Percentiles rank a stretch among this genome's conserved stretches.
Evolutionary conservation across 2,797 vertebrate species (phyloP).

Genomic region (Rhadinocentrus ornatus): DNA sequence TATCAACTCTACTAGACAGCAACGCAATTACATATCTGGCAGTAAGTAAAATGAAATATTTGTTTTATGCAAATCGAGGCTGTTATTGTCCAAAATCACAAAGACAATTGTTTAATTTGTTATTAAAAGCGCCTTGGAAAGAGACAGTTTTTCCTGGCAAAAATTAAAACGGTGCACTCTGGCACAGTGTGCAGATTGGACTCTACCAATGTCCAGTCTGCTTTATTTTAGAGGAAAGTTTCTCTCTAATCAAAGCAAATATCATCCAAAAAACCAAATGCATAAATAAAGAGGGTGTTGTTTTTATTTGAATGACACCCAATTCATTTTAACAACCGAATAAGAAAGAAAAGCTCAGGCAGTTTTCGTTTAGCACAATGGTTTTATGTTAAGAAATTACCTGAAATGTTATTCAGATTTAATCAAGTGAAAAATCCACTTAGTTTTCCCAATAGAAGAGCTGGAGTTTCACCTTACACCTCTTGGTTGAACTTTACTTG

Average conservation of each 20-base stretch:
- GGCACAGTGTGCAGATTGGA: slow-evolving; percentile 46
- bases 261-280: slow-evolving; percentile 30
- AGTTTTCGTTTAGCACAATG: not conserved
- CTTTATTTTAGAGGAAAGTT: slow-evolving; percentile 36
- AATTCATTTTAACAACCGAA: not conserved
- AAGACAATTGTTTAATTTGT: slow-evolving; percentile 58
- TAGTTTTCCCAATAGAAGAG: no score
- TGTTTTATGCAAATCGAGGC: slow-evolving; percentile 70
- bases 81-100: slow-evolving; percentile 62
- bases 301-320: slow-evolving; percentile 22
- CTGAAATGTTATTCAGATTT: not conserved
- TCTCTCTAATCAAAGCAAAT: slow-evolving; percentile 35
- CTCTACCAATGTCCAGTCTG: slow-evolving; percentile 46
- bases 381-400: not conserved
- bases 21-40: slow-evolving; percentile 41
- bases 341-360: not conserved
- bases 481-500: not conserved
- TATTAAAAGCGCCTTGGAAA: slow-evolving; percentile 57
- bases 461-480: no score
- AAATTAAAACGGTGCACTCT: slow-evolving; percentile 47
- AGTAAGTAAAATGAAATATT: slow-evolving; percentile 30
- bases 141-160: slow-evolving; percentile 56
- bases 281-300: slow-evolving; percentile 21
- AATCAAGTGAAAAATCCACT: no score
- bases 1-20: slow-evolving; percentile 34